Evolutionary conservation across 2,888 invertebrate genomes (phyloP).

Genomic region (Venustoraphidia nigricollis): DNA sequence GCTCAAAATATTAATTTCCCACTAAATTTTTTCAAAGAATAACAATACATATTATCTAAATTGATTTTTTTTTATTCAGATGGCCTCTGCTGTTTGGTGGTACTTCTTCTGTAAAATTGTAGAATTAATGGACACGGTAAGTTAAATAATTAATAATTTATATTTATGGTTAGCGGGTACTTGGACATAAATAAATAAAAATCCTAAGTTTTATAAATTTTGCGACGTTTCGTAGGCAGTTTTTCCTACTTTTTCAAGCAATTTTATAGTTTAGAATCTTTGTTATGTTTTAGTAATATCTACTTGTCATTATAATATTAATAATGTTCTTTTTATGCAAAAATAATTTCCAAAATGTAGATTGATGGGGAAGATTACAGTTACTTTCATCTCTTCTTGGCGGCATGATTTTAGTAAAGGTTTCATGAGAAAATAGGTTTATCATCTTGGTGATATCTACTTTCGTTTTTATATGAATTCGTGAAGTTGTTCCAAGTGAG

Average conservation of each 20-base stretch:
- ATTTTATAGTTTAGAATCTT: too few species aligned
- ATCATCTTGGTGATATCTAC: neutral
- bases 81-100: constrained; percentile 28
- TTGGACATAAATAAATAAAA: too few species aligned
- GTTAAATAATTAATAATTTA: constrained; percentile 9
- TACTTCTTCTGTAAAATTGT: constrained; percentile 38
- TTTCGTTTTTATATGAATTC: neutral
- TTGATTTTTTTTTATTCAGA: constrained; percentile 18
- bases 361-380: too few species aligned
- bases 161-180: too few species aligned
- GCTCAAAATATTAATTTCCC: constrained; percentile 16
- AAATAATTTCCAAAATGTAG: too few species aligned
- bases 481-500: too few species aligned
- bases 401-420: neutral
- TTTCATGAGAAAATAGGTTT: neutral
- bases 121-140: constrained; percentile 37
- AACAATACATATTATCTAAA: neutral
- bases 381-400: too few species aligned
- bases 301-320: too few species aligned
- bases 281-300: too few species aligned
- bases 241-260: too few species aligned
- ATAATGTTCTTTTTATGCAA: neutral
- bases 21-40: constrained; percentile 9
- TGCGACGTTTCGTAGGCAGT: too few species aligned
- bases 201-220: too few species aligned